Base-by-base conservation (phyloP, 1,140 invertebrate genomes). In the Drosophila equinoxialis region DNA sequence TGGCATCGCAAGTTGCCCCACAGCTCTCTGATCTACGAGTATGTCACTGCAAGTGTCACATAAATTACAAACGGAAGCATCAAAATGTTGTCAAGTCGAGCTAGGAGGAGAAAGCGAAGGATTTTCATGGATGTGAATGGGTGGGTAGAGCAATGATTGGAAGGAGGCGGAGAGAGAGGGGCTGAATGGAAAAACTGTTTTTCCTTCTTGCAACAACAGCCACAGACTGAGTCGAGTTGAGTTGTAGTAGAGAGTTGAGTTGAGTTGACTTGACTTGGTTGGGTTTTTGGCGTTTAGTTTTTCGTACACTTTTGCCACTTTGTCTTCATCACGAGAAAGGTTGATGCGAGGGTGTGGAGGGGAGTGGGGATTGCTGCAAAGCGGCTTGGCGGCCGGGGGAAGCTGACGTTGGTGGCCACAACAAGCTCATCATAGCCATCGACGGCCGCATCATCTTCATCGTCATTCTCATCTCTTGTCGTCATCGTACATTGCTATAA, bases 41-140 rank as follows among this genome's bases (percentile, higher is more conserved):
- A 23, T 80, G 79, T 68, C 74, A 77, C 69, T 87, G 84, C 80
- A 87, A 87, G 83, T 89, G 83, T 89, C 83, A 89, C 84, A 87
- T 87, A 87, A 87, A 87, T 89, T 87, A 89, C 83, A 83, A 89
- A 71, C 84, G 84, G 84, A 83, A 87, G 79, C 83, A 87, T 87
- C 83, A 89, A 87, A 87, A 87, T 74, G 83, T 70, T 87, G 75
- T 87, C 79, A 86, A 86, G 77, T 68, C 41, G 45, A 58, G 66
- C 57, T 58, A 20, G 17, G 45, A 60, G 62, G 39, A 55, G 48
- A 14, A 63, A 14, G 8, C 17, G n/a, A 62, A 17, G 4, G 26
- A 33, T 63, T 26, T 45, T 45, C 41, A 45, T 17, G n/a, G 23
- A 8, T 37, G 35, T 37, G 35, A 37, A 37, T 37, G 8, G 35